Evolutionary conservation across 2,888 invertebrate species (phyloP), one percentile per base, ranked within the genome.

Genomic region (Palloptera scutellata): DNA sequence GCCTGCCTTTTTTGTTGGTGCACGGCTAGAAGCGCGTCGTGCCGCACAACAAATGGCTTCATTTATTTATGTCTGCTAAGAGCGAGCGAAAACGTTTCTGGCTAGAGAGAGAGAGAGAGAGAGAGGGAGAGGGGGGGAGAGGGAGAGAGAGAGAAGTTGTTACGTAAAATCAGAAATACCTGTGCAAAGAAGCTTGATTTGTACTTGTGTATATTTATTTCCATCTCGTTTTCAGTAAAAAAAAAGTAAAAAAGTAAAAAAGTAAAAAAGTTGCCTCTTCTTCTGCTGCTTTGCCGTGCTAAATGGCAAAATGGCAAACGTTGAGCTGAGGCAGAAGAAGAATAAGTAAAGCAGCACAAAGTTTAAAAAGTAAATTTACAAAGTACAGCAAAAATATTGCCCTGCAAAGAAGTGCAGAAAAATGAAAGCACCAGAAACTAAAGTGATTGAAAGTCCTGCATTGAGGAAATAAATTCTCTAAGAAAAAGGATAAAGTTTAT

Each of bases 401-500:
- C 1, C 1, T 48, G 51, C 51, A 48, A n/a, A 48, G 15, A 48
- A 48, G 6, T 48, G 15, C 15, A 48, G 15, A n/a, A 48, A 48
- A 48, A 48, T 48, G 13, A 48, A 48, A 15, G 51, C 13, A 48
- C 4, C 13, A 48, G 51, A 15, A 15, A 15, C 51, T 48, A 15
- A 48, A 48, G 61, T 66, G 66, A 66, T 66, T 66, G 66, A 66
- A 66, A 66, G 61, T 61, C 53, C 53, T 61, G 55, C 66, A 66
- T 66, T 66, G 54, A 61, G 61, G 66, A 57, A 66, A 61, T 66
- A 61, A 60, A 66, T 66, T 66, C 54, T 54, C 15, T 48, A 30
- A 30, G n/a, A 45, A 54, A 43, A 66, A 66, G 60, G 66, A 66
- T 66, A 66, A 66, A 66, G 60, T 66, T 66, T 66, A 60, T 66